These are phyloP conservation scores for Neolamprologus hecqui DNA, from an alignment of 2,113 vertebrate species.

Conservation along the genomic window DNA sequence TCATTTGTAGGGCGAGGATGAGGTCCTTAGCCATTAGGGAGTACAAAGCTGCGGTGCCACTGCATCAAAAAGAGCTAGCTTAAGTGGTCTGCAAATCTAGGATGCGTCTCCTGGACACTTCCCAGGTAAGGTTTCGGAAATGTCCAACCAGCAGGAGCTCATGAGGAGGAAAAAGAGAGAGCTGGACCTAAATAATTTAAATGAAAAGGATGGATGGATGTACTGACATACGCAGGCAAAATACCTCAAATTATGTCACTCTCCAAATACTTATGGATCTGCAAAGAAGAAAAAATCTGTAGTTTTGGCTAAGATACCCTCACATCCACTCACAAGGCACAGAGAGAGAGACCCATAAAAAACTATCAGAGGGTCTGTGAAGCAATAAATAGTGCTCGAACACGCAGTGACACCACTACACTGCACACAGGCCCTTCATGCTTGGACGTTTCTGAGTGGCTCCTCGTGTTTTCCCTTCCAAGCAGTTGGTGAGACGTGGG, in stretches of 20 bases:
- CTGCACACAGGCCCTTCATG: neutral
- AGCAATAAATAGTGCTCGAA: neutral
- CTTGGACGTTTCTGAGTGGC: neutral
- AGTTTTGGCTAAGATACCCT: neutral
- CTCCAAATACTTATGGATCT: neutral
- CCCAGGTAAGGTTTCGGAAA: neutral
- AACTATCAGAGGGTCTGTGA: neutral
- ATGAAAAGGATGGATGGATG: neutral
- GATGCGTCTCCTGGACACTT: neutral
- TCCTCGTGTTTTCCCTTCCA: neutral
- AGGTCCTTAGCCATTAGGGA: neutral
- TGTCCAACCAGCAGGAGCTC: neutral
- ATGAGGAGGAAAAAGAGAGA: neutral
- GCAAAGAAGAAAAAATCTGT: neutral
- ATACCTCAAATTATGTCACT: neutral
- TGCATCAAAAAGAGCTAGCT: neutral
- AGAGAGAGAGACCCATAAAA: neutral
- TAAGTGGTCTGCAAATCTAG: neutral
- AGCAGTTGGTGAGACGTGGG: constrained; percentile 23
- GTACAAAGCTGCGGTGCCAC: neutral
- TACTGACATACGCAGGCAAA: neutral
- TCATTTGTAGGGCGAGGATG: neutral
- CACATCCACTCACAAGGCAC: neutral
- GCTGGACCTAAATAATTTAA: neutral
- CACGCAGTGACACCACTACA: neutral